phyloP scores from a whole-genome alignment of 2,797 vertebrate species.

The Delichon dasypus region DNA sequence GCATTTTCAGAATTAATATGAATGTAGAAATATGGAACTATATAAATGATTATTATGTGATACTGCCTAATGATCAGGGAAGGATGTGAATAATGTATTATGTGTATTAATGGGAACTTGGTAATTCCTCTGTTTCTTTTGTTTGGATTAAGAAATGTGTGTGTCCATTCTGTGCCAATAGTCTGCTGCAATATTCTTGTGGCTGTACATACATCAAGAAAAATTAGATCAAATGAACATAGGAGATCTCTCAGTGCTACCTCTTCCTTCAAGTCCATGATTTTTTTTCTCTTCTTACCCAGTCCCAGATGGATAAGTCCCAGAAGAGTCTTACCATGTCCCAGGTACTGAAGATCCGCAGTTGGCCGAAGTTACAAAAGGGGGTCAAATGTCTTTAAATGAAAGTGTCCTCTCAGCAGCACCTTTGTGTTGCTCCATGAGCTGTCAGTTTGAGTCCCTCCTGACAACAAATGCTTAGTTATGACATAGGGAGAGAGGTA shows the following conservation, averaged over 20 bases:
- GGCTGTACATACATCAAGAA: not conserved
- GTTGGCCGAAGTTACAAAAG: not conserved
- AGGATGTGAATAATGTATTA: not conserved
- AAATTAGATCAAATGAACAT: not conserved
- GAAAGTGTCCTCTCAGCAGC: not conserved
- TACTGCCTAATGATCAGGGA: not conserved
- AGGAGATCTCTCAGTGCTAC: not conserved
- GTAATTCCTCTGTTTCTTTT: not conserved
- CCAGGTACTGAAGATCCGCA: not conserved
- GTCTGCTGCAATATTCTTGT: not conserved
- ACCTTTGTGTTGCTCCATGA: not conserved
- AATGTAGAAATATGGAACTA: not conserved
- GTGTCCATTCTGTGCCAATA: not conserved
- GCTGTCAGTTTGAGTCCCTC: constrained; percentile 8
- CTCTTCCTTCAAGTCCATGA: not conserved
- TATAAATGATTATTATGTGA: not conserved
- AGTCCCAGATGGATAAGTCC: too few relatives aligned
- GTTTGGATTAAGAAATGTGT: not conserved
- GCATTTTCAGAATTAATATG: constrained; percentile 39
- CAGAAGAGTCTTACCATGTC: too few relatives aligned
- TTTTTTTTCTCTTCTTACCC: not conserved
- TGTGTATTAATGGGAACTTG: not conserved
- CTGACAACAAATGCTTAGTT: not conserved
- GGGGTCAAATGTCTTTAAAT: not conserved
- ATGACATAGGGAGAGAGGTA: not conserved